A percentile compares a stretch with the other conserved stretches of the same genome.
Evolutionary conservation across 2,888 invertebrate genomes (phyloP).

Genomic region (Callinectes sapidus): DNA sequence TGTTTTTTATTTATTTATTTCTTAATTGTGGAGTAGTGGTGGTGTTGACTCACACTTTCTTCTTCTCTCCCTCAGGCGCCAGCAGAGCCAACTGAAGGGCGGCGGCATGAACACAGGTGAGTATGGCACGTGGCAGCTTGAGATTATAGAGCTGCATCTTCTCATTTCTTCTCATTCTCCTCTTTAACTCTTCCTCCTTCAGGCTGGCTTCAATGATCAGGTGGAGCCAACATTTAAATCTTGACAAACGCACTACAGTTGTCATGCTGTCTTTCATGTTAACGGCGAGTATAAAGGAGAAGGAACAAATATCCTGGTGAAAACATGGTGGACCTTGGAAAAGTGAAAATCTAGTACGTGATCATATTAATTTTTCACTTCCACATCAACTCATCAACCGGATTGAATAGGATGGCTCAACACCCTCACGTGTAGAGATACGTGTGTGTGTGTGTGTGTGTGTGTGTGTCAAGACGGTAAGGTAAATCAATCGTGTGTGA

Average conservation of each 20-base stretch:
- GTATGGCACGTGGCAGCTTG: not conserved
- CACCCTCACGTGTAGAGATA: not conserved
- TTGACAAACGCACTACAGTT: not conserved
- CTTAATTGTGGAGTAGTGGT: not conserved
- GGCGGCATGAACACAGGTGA: constrained; percentile 60
- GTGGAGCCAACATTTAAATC: not conserved
- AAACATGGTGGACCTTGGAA: not conserved
- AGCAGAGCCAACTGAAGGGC: constrained; percentile 56
- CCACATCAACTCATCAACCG: not conserved
- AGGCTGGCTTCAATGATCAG: not conserved
- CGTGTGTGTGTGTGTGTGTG: too few relatives aligned
- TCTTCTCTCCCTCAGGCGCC: constrained; percentile 45
- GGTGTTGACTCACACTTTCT: not conserved
- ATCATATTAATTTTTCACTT: too few relatives aligned
- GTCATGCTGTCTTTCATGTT: not conserved
- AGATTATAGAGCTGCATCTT: not conserved
- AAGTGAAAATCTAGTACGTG: too few relatives aligned
- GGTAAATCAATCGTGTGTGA: too few relatives aligned
- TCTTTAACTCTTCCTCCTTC: not conserved
- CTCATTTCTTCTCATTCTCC: not conserved
- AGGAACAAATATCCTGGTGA: not conserved
- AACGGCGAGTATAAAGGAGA: not conserved
- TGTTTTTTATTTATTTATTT: not conserved
- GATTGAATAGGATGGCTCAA: not conserved
- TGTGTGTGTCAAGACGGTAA: not conserved